Evolutionary conservation across 2,113 vertebrate species (phyloP), one percentile per base, ranked within the genome.

Genomic region (Circaetus gallicus): DNA sequence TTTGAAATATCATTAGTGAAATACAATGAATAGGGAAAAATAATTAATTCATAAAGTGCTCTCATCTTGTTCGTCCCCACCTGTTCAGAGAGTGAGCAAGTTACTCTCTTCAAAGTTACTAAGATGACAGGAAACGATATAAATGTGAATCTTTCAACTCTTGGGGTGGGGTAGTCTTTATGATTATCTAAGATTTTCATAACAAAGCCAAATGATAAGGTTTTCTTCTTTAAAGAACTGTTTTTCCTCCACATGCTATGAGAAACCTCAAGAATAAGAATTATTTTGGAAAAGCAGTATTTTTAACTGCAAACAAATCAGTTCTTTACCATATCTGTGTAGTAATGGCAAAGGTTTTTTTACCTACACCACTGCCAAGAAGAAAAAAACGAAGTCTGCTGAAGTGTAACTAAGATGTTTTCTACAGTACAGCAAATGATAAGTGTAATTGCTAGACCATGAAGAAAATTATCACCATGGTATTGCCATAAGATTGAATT

Each of bases 401-500:
- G 29, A 24, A 34, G 12, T 40, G 7, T n/a, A 62, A 40, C 9
- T 52, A 40, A 63, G 17, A 25, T 49, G 3, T 11, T 80, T 80
- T 22, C n/a, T 50, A 26, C 1, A 0, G 8, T 26, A 21, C 45
- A 86, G 42, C 3, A 94, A 79, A 42, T 45, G 2, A 34, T 9
- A n/a, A 21, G 17, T 40, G 5, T 32, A 62, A 61, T 18, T 77
- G 8, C 34, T 47, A 38, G 42, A 70, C 34, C 7, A 20, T 10
- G 17, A 73, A 66, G 29, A 77, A 86, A 94, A 78, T 66, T 36
- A 81, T 62, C 58, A 92, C 32, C 12, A 17, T 19, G 6, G 15
- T 16, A 67, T 7, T 7, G 24, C 11, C 1, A 0, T 7, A 52
- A 69, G 6, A 50, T 1, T 38, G 19, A 81, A 67, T 16, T 74